Evolutionary conservation across 2,888 invertebrate genomes (phyloP).

Genomic region (Tetrapedia diversipes): DNA sequence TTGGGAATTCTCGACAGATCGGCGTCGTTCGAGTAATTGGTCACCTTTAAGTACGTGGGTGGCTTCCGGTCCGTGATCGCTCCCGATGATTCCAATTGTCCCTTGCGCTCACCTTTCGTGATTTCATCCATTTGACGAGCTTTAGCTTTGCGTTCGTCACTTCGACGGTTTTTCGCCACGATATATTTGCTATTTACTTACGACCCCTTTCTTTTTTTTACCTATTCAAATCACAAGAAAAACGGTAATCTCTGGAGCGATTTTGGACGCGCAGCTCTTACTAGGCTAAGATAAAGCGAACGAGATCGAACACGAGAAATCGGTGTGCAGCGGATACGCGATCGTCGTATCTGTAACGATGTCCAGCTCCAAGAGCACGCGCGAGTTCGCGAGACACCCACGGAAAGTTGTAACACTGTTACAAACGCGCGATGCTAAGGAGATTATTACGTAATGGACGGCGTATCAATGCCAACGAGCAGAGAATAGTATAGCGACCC

Average conservation of each 20-base stretch:
- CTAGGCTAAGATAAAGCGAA: too few relatives aligned
- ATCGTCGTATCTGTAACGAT: not conserved
- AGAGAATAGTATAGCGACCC: slow-evolving; percentile 4
- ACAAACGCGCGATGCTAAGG: not conserved
- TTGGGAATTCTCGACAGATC: slow-evolving; percentile 57
- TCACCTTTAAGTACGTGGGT: not conserved
- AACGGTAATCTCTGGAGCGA: not conserved
- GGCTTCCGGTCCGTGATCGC: not conserved
- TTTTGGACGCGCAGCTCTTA: too few relatives aligned
- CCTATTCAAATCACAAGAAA: not conserved
- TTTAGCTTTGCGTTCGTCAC: not conserved
- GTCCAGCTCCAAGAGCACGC: not conserved
- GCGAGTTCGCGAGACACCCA: slow-evolving; percentile 25
- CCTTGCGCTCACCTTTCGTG: not conserved
- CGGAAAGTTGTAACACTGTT: not conserved
- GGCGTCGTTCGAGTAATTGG: not conserved
- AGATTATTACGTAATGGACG: slow-evolving; percentile 36
- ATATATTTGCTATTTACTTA: not conserved
- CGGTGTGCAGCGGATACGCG: not conserved
- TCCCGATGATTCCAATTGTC: not conserved
- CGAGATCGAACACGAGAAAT: not conserved
- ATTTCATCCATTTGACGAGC: slow-evolving; percentile 33
- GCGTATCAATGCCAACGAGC: slow-evolving; percentile 9
- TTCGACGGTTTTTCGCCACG: not conserved
- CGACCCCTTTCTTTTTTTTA: not conserved